phyloP scores from a whole-genome alignment of 1,140 invertebrate species.

The Drosophila serrata region DNA sequence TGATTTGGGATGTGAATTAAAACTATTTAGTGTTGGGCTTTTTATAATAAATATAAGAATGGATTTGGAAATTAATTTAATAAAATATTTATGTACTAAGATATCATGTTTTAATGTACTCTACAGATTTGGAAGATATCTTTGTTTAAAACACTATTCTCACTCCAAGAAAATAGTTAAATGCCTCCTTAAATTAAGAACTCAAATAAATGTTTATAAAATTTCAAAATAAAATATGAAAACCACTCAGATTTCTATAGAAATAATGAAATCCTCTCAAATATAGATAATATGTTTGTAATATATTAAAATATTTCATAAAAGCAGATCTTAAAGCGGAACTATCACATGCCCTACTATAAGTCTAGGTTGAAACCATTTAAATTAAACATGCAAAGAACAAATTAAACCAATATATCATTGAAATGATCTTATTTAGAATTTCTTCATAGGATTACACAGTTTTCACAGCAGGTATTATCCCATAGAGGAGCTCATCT shows the following conservation, averaged over 20 bases:
- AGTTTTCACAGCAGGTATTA: constrained; percentile 18
- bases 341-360: background rate
- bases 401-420: background rate
- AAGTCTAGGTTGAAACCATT: too few relatives aligned
- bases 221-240: background rate
- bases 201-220: background rate
- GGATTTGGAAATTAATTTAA: background rate
- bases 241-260: too few relatives aligned
- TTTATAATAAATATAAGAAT: background rate
- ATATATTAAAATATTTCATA: background rate
- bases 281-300: background rate
- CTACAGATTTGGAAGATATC: background rate
- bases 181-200: background rate
- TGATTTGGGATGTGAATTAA: background rate
- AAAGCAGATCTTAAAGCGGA: background rate
- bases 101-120: background rate
- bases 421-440: background rate
- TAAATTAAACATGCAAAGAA: background rate
- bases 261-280: too few relatives aligned
- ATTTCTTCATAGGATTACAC: background rate
- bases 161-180: background rate
- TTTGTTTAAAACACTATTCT: background rate
- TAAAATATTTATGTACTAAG: background rate
- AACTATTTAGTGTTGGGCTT: background rate
- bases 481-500: constrained; percentile 25